These are phyloP conservation scores for Zophobas morio DNA, from an alignment of 1,140 invertebrate species.

Conservation along the genomic window DNA sequence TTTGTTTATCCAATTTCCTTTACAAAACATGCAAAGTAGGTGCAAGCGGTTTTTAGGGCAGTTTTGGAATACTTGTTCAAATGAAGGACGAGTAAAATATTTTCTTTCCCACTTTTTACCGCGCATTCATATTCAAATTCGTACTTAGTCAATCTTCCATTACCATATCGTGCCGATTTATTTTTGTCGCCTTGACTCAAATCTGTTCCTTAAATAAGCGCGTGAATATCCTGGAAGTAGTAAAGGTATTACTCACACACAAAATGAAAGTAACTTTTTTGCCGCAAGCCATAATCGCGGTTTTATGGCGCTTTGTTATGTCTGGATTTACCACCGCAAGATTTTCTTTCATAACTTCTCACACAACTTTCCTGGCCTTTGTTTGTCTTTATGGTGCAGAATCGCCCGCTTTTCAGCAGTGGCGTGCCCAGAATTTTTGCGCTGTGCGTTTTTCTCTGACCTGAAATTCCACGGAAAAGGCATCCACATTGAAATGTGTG, in stretches of 20 bases:
- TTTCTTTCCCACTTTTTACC: not conserved
- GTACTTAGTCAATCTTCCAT: not conserved
- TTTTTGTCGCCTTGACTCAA: constrained; percentile 30
- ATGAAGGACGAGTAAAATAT: constrained; percentile 2
- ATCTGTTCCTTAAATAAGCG: constrained; percentile 13
- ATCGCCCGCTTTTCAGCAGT: constrained; percentile 1
- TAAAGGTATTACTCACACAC: constrained; percentile 21
- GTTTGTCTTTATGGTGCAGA: constrained; percentile 9
- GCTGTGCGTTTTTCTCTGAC: no score
- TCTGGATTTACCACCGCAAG: constrained; percentile 35
- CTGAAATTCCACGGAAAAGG: no score
- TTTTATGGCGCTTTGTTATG: constrained; percentile 36
- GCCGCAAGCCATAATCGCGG: constrained; percentile 18
- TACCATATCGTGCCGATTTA: constrained; percentile 4
- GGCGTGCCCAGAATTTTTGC: not conserved
- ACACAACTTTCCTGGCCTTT: constrained; percentile 28
- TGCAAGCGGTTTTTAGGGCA: constrained; percentile 21
- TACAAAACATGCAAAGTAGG: constrained; percentile 23
- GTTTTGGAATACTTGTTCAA: constrained; percentile 11
- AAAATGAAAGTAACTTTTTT: constrained; percentile 26
- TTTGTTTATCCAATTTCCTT: constrained; percentile 28
- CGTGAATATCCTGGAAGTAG: constrained; percentile 30
- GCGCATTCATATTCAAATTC: not conserved
- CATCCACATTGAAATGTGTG: no score
- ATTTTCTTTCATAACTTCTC: constrained; percentile 42